These are phyloP conservation scores for Hermatobates lingyangjiaoensis DNA, from an alignment of 1,140 invertebrate species.

Conservation along the genomic window DNA sequence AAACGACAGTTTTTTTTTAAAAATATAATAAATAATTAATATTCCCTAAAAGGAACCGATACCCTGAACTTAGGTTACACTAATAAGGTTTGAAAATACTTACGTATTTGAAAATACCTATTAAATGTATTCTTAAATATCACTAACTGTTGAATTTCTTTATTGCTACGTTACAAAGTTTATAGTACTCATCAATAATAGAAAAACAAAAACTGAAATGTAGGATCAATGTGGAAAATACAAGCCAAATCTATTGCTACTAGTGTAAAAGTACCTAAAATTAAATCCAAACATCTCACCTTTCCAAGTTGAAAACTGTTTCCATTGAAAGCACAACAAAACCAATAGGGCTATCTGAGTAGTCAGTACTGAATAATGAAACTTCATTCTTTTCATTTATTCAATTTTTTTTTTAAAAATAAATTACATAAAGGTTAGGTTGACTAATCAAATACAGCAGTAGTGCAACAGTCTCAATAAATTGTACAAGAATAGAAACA, in stretches of 20 bases:
- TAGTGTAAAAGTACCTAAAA: slow-evolving; percentile 1
- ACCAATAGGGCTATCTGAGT: background rate
- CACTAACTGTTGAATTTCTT: too few relatives aligned
- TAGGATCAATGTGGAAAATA: slow-evolving; percentile 1
- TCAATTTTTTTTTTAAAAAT: background rate
- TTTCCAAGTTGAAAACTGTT: slow-evolving; percentile 14
- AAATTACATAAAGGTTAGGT: background rate
- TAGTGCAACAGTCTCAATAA: background rate
- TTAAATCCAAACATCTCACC: slow-evolving; percentile 10
- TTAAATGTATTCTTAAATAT: too few relatives aligned
- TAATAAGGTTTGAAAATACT: too few relatives aligned
- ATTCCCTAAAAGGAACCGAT: too few relatives aligned
- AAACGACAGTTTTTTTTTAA: too few relatives aligned
- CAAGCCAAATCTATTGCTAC: slow-evolving; percentile 7
- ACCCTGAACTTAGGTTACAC: too few relatives aligned
- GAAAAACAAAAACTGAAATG: too few relatives aligned
- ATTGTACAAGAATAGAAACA: background rate
- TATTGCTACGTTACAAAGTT: too few relatives aligned
- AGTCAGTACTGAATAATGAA: background rate
- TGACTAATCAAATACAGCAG: background rate
- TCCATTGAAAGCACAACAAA: background rate
- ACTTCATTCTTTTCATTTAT: background rate
- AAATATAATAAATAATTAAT: too few relatives aligned
- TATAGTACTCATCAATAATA: too few relatives aligned
- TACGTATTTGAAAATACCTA: too few relatives aligned